These are phyloP conservation scores for Acanthaster planci DNA, from an alignment of 35 echinoderm and acorn worm species.

Conservation along the genomic window DNA sequence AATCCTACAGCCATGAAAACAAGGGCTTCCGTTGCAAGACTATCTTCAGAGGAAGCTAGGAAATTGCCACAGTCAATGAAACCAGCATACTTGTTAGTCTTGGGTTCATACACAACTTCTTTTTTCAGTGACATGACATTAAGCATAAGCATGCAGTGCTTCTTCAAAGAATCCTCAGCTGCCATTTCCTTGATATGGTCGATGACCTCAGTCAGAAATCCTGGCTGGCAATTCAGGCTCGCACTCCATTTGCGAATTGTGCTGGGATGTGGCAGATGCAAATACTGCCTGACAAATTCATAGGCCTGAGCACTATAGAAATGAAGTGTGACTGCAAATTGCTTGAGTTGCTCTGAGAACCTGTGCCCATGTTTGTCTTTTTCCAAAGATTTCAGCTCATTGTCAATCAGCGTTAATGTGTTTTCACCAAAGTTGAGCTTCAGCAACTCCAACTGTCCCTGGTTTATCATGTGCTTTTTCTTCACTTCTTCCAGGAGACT, in stretches of 20 bases:
- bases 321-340: slow-evolving; percentile 61
- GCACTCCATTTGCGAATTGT: slow-evolving; percentile 59
- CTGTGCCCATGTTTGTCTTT: slow-evolving; percentile 62
- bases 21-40: slow-evolving; percentile 57
- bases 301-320: slow-evolving; percentile 53
- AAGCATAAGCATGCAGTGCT: slow-evolving; percentile 57
- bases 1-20: slow-evolving; percentile 67
- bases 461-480: slow-evolving; percentile 40
- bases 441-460: slow-evolving; percentile 43
- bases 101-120: slow-evolving; percentile 63
- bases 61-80: slow-evolving; percentile 65
- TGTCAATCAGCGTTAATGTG: slow-evolving; percentile 69
- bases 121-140: slow-evolving; percentile 71
- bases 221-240: slow-evolving; percentile 55
- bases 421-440: slow-evolving; percentile 53
- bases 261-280: slow-evolving; percentile 57
- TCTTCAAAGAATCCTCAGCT: slow-evolving; percentile 41
- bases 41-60: slow-evolving; percentile 29
- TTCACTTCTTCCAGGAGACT: slow-evolving; percentile 40
- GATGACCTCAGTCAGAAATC: slow-evolving; percentile 57
- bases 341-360: slow-evolving; percentile 50
- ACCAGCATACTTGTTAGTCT: slow-evolving; percentile 46
- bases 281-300: no score
- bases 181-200: slow-evolving; percentile 43
- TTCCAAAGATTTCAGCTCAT: slow-evolving; percentile 60